Base-by-base conservation (phyloP, 2,797 vertebrate genomes). In the Helostoma temminkii region DNA sequence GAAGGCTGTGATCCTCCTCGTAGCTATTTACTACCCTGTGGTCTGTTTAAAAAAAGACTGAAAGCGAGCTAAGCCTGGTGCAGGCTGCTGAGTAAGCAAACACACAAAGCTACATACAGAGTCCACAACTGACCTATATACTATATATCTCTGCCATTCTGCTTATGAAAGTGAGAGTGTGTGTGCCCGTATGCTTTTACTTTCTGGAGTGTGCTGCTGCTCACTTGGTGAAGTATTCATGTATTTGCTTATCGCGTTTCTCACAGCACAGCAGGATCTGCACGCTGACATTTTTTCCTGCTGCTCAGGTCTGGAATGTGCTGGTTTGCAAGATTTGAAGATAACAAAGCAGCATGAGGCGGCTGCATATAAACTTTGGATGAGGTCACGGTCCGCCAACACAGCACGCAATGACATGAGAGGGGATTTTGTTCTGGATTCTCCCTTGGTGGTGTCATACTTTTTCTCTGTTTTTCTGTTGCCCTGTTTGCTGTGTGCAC, bases 1-100 rank as follows among this genome's bases (percentile, higher is more conserved):
- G 93, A 92, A 86, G 85, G 61, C 89, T 91, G 85, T 88, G 90
- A 92, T 92, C 92, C 93, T 92, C 91, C 80, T 91, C 86, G 85
- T 87, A 89, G 92, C 92, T 94, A 91, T 95, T 95, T 94, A 92
- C 92, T 91, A 88, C 89, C 85, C 90, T 83, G 88, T 83, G 83
- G 88, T 91, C 90, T 86, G 84, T 89, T 88, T 90, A 93, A 88
- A 91, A 90, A 92, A 83, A 86, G 83, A 78, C 84, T 76, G 84
- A 84, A 87, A 90, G 85, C 77, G 84, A 91, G 85, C 68, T 79
- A 81, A 91, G 91, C 87, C 49, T 21, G 63, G 76, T 26, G 8
- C 81, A 30, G 47, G 89, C 86, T 93, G 95, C 94, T 95, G 94
- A 95, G 89, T 94, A 94, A 95, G 94, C 94, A 91, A 46, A 5